A percentile compares a stretch with the other conserved stretches of the same genome.
Conservation (phyloP, 2,797 vertebrate species). For the Urosaurus nigricauda region DNA sequence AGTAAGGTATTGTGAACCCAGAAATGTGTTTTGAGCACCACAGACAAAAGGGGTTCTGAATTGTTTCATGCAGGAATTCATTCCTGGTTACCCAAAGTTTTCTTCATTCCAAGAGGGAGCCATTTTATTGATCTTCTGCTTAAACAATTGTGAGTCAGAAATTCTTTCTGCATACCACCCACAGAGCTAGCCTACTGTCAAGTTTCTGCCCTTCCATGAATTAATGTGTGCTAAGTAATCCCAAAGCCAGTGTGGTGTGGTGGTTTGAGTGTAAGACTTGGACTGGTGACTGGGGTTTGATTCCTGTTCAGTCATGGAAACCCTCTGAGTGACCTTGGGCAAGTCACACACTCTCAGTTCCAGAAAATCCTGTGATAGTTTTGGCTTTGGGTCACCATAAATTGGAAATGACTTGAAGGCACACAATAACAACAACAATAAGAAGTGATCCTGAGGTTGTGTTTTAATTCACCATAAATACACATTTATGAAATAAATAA, state of each 20-base stretch:
- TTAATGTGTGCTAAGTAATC: not conserved
- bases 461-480: not conserved
- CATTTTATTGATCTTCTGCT: not conserved
- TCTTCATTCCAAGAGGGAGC: not conserved
- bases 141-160: not conserved
- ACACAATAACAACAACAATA: no score
- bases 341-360: no score
- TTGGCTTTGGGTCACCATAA: no score
- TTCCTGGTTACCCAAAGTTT: not conserved
- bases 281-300: no score
- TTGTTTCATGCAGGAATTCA: not conserved
- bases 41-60: not conserved
- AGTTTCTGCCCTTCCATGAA: no score
- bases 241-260: no score
- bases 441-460: not conserved
- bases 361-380: no score
- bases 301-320: no score
- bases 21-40: not conserved
- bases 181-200: not conserved
- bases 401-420: no score
- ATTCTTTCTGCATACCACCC: not conserved
- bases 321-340: no score
- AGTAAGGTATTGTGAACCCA: not conserved
- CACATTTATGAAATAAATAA: no score
- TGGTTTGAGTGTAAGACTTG: no score